Percentiles rank a stretch among this genome's conserved stretches.
These are phyloP conservation scores for Trichogramma evanescens DNA, from an alignment of 2,888 invertebrate species.

Conservation along the genomic window DNA sequence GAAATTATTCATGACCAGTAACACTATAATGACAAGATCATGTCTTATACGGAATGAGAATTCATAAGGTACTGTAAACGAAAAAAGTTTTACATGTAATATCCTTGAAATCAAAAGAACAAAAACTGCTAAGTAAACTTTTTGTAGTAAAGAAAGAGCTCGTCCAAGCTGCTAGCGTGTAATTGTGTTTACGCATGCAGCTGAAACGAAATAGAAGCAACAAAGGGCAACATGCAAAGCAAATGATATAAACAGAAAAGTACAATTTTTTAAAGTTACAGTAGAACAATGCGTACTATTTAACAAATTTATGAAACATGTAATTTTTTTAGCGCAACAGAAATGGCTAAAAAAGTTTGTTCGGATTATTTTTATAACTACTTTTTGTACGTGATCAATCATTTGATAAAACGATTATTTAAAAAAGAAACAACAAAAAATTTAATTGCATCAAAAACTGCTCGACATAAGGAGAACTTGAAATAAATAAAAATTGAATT, in stretches of 20 bases:
- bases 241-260: too few species aligned
- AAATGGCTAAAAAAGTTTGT: neutral
- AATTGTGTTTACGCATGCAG: too few species aligned
- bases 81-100: neutral
- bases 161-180: too few species aligned
- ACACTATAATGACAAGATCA: slow-evolving; percentile 6
- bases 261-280: too few species aligned
- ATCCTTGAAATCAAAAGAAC: too few species aligned
- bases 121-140: too few species aligned
- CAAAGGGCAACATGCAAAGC: too few species aligned
- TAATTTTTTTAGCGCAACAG: neutral
- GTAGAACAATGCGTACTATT: too few species aligned
- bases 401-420: neutral
- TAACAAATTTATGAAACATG: too few species aligned
- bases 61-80: slow-evolving; percentile 9
- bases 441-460: neutral
- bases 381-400: neutral
- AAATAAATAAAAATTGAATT: too few species aligned
- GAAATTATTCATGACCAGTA: slow-evolving; percentile 13
- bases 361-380: neutral
- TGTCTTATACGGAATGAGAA: slow-evolving; percentile 12
- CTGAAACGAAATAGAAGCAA: too few species aligned
- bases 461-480: neutral
- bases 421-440: neutral
- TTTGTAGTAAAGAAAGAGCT: too few species aligned